Evolutionary conservation across 2,113 vertebrate species (phyloP).

Genomic region (Ondatra zibethicus): DNA sequence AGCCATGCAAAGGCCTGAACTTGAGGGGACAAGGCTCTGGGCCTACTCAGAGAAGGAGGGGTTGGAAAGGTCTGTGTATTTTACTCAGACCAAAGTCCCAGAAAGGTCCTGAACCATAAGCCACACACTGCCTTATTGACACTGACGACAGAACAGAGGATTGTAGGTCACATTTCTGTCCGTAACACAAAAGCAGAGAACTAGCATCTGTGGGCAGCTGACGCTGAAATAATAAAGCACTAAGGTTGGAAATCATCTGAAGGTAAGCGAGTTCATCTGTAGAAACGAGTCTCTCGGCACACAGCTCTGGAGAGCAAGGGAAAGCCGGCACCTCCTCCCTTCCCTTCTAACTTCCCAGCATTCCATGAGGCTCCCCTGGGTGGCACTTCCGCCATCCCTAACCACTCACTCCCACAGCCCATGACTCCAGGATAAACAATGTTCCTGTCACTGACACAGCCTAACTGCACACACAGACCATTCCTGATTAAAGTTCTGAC

Average conservation of each 20-base stretch:
- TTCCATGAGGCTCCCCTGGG: conserved; percentile 68
- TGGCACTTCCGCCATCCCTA: conserved; percentile 78
- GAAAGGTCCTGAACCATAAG: neutral
- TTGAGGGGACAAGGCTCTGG: neutral
- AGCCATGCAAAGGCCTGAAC: neutral
- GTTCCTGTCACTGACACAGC: conserved; percentile 24
- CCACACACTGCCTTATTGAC: neutral
- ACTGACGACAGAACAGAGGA: neutral
- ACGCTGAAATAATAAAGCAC: conserved; percentile 1
- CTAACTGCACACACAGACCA: neutral
- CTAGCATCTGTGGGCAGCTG: neutral
- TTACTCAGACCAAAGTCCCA: neutral
- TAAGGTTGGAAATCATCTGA: conserved; percentile 42
- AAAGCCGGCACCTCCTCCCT: neutral
- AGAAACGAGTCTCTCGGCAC: conserved; percentile 22
- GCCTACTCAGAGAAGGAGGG: neutral
- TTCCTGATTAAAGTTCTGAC: conserved; percentile 6
- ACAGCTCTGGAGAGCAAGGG: conserved; percentile 4
- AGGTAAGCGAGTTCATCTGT: conserved; percentile 38
- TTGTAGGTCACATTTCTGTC: neutral
- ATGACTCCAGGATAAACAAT: conserved; percentile 35
- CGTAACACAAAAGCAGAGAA: neutral
- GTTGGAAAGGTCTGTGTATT: neutral
- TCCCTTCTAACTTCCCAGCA: conserved; percentile 39
- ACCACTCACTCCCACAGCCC: conserved; percentile 54